Base-by-base conservation (phyloP, 2,113 vertebrate species). In the Willisornis vidua region DNA sequence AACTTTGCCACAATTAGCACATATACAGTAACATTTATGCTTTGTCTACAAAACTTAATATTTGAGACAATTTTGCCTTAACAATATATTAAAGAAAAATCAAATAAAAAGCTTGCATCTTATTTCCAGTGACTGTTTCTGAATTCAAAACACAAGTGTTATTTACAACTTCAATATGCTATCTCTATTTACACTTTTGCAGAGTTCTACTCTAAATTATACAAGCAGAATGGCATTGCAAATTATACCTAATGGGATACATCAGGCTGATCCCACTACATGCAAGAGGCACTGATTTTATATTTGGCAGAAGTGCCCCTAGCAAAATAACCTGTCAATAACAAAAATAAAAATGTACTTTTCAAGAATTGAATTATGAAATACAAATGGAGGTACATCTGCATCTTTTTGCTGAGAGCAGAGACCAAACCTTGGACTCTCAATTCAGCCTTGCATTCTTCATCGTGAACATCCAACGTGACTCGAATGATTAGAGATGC, bases 361-460 rank as follows among this genome's bases (percentile, higher is more conserved):
- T 43, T 75, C 72, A 94, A 57, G 29, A 92, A 77, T 1, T 75
- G 23, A 87, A 39, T 91, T 80, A 96, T 58, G 92, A 96, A 97
- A 97, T 95, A 95, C 67, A 96, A 97, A 93, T 91, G 96, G 97
- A 97, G 96, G 97, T 97, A 97, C 43, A 3, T 89, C 90, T 96
- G 93, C 24, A 88, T 96, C 92, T 76, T 93, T 95, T 96, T 96
- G 94, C 93, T 93, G 97, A 71, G 2, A 91, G 73, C 80, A 96
- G 91, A 95, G 52, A 82, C 74, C 83, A 68, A 54, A 94, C n/a
- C 65, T 84, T 87, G 65, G 54, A 74, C 76, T 89, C 65, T 90
- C 77, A 76, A 37, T 75, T 94, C 83, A 89, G 77, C 67, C 72
- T 95, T 84, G 71, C 45, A 68, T 70, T 90, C 71, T 82, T 93